Evolutionary conservation across 2,113 vertebrate genomes (phyloP).

Genomic region (Probosciger aterrimus): DNA sequence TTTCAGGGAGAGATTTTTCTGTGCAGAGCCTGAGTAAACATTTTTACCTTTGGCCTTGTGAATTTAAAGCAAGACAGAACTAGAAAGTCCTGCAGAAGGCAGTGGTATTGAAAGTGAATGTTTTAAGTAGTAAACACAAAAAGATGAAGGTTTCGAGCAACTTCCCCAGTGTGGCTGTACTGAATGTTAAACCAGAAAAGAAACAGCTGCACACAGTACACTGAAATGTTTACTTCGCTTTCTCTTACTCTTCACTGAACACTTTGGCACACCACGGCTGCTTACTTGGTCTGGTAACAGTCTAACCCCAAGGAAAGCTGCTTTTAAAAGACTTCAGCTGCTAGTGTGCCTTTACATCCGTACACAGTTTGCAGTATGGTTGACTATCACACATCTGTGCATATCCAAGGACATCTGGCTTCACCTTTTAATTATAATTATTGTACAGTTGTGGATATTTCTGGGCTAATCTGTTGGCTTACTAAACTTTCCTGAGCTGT

Average conservation of each 20-base stretch:
- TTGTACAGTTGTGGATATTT: not conserved
- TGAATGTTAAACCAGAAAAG: not conserved
- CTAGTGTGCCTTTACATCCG: fast-evolving
- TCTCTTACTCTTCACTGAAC: not conserved
- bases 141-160: not conserved
- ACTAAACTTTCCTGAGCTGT: not conserved
- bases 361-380: not conserved
- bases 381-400: not conserved
- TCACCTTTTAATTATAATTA: not conserved
- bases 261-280: not conserved
- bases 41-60: not conserved
- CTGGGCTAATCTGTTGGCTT: not conserved
- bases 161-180: not conserved
- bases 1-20: not conserved
- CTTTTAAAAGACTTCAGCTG: not conserved
- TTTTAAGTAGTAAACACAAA: not conserved
- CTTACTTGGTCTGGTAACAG: not conserved
- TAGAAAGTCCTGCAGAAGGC: not conserved
- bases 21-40: not conserved
- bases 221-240: not conserved
- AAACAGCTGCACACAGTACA: not conserved
- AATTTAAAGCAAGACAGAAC: not conserved
- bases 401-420: not conserved
- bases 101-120: not conserved
- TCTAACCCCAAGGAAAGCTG: not conserved